Percentiles rank a stretch among this genome's conserved stretches.
Evolutionary conservation across 2,888 invertebrate species (phyloP).

Genomic region (Megaustenia siamemsis): DNA sequence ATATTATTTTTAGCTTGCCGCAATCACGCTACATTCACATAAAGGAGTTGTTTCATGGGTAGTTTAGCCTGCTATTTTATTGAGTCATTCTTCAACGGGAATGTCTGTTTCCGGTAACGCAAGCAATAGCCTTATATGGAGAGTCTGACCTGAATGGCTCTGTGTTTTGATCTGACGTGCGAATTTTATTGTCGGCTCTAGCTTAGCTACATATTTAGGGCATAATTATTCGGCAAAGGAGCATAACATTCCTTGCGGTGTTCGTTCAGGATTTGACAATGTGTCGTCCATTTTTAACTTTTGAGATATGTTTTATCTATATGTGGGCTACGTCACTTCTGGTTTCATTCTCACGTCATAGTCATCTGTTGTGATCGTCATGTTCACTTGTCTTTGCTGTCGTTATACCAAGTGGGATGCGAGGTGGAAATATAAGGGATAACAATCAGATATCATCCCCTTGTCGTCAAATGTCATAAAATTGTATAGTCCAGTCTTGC

Average conservation of each 20-base stretch:
- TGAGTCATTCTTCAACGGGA: slow-evolving; percentile 36
- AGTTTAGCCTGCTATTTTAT: background rate
- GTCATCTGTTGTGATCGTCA: slow-evolving; percentile 5
- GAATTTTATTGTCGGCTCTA: background rate
- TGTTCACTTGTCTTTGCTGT: background rate
- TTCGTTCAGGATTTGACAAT: slow-evolving; percentile 7
- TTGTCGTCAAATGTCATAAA: too few relatives aligned
- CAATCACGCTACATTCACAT: too few relatives aligned
- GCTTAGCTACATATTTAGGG: background rate
- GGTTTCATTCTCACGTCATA: slow-evolving; percentile 30
- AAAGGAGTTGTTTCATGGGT: too few relatives aligned
- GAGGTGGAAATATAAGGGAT: too few relatives aligned
- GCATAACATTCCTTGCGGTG: background rate
- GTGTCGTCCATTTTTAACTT: slow-evolving; percentile 37
- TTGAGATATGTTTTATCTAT: background rate
- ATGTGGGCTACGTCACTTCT: slow-evolving; percentile 40
- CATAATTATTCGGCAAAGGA: background rate
- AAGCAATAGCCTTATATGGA: slow-evolving; percentile 44
- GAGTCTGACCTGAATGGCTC: slow-evolving; percentile 30
- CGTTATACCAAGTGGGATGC: too few relatives aligned
- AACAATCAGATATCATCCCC: too few relatives aligned
- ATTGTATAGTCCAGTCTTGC: too few relatives aligned
- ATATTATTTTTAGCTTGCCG: too few relatives aligned
- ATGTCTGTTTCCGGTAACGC: slow-evolving; percentile 48
- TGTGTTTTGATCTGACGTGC: slow-evolving; percentile 38